Conservation (phyloP, 2,113 vertebrate species). For the Dunckerocampus dactyliophorus region DNA sequence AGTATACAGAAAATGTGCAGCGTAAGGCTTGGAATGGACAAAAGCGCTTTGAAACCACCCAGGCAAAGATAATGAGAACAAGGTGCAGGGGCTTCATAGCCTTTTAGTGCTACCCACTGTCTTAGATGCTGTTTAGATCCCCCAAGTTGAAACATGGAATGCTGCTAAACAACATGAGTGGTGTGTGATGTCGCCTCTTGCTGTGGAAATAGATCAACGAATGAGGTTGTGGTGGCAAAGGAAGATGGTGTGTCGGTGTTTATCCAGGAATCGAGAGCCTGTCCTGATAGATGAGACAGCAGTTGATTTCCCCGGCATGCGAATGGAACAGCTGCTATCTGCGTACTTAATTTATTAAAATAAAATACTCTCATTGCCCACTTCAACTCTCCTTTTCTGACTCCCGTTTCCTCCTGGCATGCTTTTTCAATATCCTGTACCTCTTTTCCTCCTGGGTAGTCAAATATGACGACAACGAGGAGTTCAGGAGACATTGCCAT, state of each 20-base stretch:
- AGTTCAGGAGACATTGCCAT: conserved; percentile 90
- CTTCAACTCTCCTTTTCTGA: background rate
- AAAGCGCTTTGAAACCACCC: background rate
- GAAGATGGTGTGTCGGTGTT: conserved; percentile 39
- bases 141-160: background rate
- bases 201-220: conserved; percentile 13
- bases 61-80: background rate
- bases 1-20: background rate
- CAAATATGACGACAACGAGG: conserved; percentile 86
- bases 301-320: conserved; percentile 20
- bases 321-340: conserved; percentile 23
- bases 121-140: background rate
- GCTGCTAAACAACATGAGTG: conserved; percentile 1
- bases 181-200: conserved; percentile 17
- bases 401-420: background rate
- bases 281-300: conserved; percentile 50
- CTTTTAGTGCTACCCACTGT: background rate
- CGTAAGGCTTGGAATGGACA: background rate
- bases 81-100: background rate
- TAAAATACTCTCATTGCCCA: conserved; percentile 26
- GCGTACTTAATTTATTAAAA: conserved; percentile 38
- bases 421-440: background rate
- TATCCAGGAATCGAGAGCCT: conserved; percentile 47
- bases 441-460: conserved; percentile 62
- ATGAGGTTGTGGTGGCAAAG: conserved; percentile 27